Percentiles rank a stretch among this genome's conserved stretches.
Conservation (phyloP, 2,888 invertebrate species). For the Catocala sponsa region DNA sequence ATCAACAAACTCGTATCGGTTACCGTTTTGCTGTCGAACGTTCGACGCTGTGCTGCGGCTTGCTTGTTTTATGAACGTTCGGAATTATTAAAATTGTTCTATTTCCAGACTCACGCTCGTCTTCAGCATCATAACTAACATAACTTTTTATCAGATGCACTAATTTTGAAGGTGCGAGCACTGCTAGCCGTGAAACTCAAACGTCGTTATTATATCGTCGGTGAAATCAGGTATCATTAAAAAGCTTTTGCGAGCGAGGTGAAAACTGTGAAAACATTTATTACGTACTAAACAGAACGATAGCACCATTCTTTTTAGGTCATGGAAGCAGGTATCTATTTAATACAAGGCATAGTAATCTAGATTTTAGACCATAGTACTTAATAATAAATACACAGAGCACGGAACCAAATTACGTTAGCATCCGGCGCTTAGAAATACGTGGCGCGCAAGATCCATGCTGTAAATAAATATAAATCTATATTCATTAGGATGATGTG, state of each 20-base stretch:
- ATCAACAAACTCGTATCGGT: constrained; percentile 58
- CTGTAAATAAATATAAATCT: no score
- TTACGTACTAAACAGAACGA: not conserved
- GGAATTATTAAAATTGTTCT: constrained; percentile 53
- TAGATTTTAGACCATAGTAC: no score
- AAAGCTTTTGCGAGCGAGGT: constrained; percentile 33
- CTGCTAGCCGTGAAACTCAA: constrained; percentile 19
- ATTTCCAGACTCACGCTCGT: constrained; percentile 46
- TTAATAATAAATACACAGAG: no score
- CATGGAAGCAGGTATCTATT: no score
- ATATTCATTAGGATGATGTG: no score
- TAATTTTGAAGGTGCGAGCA: constrained; percentile 14
- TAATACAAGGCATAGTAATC: no score
- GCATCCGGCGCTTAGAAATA: no score
- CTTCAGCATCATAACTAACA: constrained; percentile 19
- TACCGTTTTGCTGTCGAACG: constrained; percentile 57
- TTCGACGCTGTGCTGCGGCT: constrained; percentile 28
- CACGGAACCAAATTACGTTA: no score
- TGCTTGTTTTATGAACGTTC: constrained; percentile 54
- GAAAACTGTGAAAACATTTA: constrained; percentile 23
- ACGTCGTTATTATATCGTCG: constrained; percentile 16
- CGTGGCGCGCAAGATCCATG: no score
- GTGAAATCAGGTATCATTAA: constrained; percentile 24
- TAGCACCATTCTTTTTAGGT: not conserved
- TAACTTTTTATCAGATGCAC: constrained; percentile 28